Conservation (phyloP, 2,888 invertebrate species). For the Scaptodrosophila latifasciaeformis region DNA sequence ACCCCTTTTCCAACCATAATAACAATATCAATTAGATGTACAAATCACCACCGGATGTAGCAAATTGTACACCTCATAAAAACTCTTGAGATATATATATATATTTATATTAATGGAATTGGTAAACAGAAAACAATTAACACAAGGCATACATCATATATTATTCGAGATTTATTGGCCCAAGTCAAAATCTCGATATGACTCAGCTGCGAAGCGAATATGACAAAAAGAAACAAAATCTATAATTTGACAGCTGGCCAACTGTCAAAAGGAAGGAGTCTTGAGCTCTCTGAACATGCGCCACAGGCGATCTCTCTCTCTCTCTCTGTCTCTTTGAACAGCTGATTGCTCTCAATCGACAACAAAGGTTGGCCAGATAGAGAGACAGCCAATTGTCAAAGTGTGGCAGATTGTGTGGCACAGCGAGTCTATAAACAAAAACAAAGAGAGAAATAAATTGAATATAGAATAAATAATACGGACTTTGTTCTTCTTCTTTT, state of each 20-base stretch:
- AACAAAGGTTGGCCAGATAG: conserved; percentile 46
- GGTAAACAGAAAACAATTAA: background rate
- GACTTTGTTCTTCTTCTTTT: background rate
- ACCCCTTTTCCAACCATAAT: too few species aligned
- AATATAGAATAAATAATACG: background rate
- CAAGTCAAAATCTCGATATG: conserved; percentile 15
- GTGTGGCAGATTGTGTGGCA: too few species aligned
- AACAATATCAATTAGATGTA: too few species aligned
- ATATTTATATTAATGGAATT: background rate
- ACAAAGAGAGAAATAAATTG: conserved; percentile 4
- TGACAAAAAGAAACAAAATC: conserved; percentile 6
- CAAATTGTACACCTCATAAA: conserved; percentile 23
- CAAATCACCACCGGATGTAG: conserved; percentile 26
- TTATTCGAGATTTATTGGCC: conserved; percentile 30
- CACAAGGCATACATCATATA: background rate
- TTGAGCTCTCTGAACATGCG: conserved; percentile 42
- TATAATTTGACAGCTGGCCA: conserved; percentile 27
- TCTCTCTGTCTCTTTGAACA: conserved; percentile 26
- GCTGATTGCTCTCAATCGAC: conserved; percentile 35
- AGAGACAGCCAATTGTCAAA: conserved; percentile 20
- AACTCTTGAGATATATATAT: background rate
- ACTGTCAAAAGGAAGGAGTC: conserved; percentile 27
- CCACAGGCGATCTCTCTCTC: too few species aligned
- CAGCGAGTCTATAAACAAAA: conserved; percentile 8
- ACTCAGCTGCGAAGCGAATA: conserved; percentile 15